A percentile compares a stretch with the other conserved stretches of the same genome.
Conservation (phyloP, 2,888 invertebrate genomes). For the Leptopilina drosophilae region DNA sequence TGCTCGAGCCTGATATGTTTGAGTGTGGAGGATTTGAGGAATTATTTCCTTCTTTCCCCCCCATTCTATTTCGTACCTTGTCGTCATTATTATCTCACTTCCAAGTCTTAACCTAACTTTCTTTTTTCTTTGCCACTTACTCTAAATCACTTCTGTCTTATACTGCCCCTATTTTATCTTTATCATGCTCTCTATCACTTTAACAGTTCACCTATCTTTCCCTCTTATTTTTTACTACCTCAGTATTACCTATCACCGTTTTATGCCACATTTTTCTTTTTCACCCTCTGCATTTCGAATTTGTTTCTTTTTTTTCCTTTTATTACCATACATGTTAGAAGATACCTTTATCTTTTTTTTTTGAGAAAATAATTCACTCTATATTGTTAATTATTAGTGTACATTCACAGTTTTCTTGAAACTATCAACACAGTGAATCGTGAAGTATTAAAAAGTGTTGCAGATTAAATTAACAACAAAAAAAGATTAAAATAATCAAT, state of each 20-base stretch:
- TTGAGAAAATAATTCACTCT: no score
- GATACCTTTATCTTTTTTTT: no score
- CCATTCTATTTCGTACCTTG: constrained; percentile 26
- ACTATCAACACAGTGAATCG: no score
- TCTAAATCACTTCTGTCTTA: constrained; percentile 11
- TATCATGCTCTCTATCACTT: constrained; percentile 12
- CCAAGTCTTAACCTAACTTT: constrained; percentile 6
- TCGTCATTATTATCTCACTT: constrained; percentile 37
- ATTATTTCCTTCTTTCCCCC: constrained; percentile 44
- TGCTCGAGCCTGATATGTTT: not conserved
- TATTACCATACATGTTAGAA: not conserved
- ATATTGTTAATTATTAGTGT: no score
- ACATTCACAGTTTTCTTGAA: no score
- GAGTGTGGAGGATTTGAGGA: not conserved
- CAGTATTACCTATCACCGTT: not conserved
- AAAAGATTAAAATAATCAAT: no score
- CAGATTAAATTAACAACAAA: no score
- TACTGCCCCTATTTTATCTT: constrained; percentile 6
- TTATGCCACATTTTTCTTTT: constrained; percentile 2
- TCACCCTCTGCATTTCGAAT: not conserved
- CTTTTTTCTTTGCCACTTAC: constrained; percentile 10
- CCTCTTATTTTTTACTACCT: not conserved
- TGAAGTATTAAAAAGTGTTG: no score
- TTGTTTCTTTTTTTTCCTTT: not conserved
- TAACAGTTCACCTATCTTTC: constrained; percentile 5